A percentile compares a stretch with the other conserved stretches of the same genome.
Conservation (phyloP, 2,113 vertebrate genomes). For the Isichthys henryi region DNA sequence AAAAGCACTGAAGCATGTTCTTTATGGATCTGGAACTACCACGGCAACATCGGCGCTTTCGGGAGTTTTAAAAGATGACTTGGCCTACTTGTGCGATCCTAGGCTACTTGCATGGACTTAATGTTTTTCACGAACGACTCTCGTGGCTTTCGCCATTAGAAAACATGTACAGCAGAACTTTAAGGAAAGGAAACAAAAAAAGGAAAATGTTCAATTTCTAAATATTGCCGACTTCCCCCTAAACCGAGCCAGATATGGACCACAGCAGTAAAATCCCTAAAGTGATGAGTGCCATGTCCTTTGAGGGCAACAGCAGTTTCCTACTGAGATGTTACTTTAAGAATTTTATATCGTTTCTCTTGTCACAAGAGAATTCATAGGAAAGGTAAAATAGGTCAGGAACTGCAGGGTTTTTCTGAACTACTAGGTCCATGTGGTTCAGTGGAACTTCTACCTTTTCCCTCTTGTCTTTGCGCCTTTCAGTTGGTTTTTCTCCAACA, state of each 20-base stretch:
- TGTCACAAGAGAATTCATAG: neutral
- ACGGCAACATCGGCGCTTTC: neutral
- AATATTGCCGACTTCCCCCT: neutral
- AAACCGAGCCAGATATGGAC: neutral
- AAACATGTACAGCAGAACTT: neutral
- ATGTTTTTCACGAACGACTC: neutral
- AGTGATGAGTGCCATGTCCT: neutral
- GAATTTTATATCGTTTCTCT: neutral
- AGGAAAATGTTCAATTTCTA: neutral
- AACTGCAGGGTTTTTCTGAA: neutral
- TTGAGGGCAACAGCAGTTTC: neutral
- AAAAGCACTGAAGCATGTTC: neutral
- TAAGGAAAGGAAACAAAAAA: neutral
- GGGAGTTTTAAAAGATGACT: neutral
- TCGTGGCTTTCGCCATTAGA: neutral
- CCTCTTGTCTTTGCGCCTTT: neutral
- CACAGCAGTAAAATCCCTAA: neutral
- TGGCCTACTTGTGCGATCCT: neutral
- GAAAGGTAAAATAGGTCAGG: neutral
- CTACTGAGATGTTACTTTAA: neutral
- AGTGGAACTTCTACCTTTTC: neutral
- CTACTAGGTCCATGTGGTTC: neutral
- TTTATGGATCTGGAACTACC: neutral
- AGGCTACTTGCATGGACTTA: neutral
- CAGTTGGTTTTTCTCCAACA: neutral